phyloP scores from a whole-genome alignment of 2,888 invertebrate species.

The Sminthurides aquaticus region DNA sequence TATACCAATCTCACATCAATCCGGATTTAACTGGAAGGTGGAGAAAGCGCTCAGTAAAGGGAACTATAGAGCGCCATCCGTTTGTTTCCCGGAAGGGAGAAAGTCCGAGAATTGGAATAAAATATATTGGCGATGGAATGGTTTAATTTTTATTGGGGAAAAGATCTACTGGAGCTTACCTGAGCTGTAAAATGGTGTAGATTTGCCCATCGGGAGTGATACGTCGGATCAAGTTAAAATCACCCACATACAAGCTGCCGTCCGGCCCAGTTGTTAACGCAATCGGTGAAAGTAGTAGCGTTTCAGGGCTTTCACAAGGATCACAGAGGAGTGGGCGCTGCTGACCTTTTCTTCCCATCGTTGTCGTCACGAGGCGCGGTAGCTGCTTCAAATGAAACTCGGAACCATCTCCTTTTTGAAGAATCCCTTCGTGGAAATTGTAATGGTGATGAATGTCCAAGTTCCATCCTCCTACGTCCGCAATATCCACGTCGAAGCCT shows the following conservation, averaged over 20 bases:
- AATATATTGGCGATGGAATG: background rate
- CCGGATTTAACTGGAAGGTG: no score
- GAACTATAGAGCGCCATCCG: no score
- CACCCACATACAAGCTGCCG: conserved; percentile 93
- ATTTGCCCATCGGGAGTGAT: conserved; percentile 84
- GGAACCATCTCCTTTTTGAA: conserved; percentile 96
- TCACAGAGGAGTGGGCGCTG: conserved; percentile 78
- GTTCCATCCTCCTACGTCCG: conserved; percentile 96
- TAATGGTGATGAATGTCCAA: conserved; percentile 96
- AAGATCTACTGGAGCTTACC: conserved; percentile 50
- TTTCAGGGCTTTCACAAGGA: conserved; percentile 58
- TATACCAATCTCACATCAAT: no score
- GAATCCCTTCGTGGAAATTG: conserved; percentile 94
- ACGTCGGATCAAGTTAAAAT: conserved; percentile 87
- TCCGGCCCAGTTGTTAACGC: conserved; percentile 91
- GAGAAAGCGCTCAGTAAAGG: no score
- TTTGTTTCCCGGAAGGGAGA: no score
- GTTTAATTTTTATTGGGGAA: background rate
- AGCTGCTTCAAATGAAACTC: conserved; percentile 88
- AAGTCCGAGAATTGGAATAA: no score
- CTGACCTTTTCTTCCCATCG: conserved; percentile 78
- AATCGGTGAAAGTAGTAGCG: conserved; percentile 82
- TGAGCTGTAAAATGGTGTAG: conserved; percentile 77
- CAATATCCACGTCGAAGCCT: conserved; percentile 93
- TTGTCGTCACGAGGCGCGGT: conserved; percentile 75